These are phyloP conservation scores for Myzus persicae DNA, from an alignment of 1,140 invertebrate genomes.

Conservation along the genomic window DNA sequence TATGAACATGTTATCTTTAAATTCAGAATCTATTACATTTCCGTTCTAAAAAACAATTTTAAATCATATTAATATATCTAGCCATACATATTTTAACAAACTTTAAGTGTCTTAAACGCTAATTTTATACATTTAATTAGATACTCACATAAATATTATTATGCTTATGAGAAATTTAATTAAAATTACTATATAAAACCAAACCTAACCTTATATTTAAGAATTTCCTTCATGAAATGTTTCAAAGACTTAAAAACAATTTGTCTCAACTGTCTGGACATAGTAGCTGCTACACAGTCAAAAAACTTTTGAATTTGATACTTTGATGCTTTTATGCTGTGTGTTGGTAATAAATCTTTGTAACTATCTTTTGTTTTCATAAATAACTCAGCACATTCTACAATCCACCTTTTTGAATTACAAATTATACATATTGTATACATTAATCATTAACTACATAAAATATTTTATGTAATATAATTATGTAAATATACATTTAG, in stretches of 20 bases:
- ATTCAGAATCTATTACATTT: slow-evolving; percentile 70
- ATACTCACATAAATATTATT: not conserved
- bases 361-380: slow-evolving; percentile 71
- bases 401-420: slow-evolving; percentile 70
- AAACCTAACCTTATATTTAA: slow-evolving; percentile 71
- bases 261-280: slow-evolving; percentile 80
- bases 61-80: not conserved
- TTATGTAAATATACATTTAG: no score
- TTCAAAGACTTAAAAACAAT: slow-evolving; percentile 79
- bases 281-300: slow-evolving; percentile 75
- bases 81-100: not conserved
- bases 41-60: slow-evolving; percentile 75
- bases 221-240: slow-evolving; percentile 77
- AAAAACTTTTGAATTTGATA: slow-evolving; percentile 74
- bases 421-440: not conserved
- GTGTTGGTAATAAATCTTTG: slow-evolving; percentile 73
- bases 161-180: not conserved
- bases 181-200: not conserved
- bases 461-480: not conserved
- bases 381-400: slow-evolving; percentile 78
- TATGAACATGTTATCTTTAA: slow-evolving; percentile 74
- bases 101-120: not conserved
- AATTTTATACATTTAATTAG: not conserved
- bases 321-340: slow-evolving; percentile 68
- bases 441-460: not conserved